A percentile compares a stretch with the other conserved stretches of the same genome.
Evolutionary conservation across 2,888 invertebrate genomes (phyloP).

Genomic region (Halocaridina rubra): DNA sequence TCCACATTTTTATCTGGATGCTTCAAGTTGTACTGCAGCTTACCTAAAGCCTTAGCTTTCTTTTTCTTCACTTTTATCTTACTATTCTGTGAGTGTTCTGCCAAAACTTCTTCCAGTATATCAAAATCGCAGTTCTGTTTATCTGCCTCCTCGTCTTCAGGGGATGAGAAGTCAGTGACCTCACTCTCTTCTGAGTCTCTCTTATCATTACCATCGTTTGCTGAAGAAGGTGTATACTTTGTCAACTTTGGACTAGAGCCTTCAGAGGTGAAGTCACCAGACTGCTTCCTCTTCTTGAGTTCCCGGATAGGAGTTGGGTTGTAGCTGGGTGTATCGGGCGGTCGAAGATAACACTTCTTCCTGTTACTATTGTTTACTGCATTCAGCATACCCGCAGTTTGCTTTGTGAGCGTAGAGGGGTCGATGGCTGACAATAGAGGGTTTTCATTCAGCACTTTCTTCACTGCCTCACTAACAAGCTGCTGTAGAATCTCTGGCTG

Average conservation of each 20-base stretch:
- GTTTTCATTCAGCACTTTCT: slow-evolving; percentile 54
- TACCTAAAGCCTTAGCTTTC: slow-evolving; percentile 25
- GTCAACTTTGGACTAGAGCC: not conserved
- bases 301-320: slow-evolving; percentile 62
- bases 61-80: slow-evolving; percentile 43
- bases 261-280: not conserved
- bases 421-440: slow-evolving; percentile 37
- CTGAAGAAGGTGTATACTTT: slow-evolving; percentile 26
- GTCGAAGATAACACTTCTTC: slow-evolving; percentile 35
- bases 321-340: slow-evolving; percentile 57
- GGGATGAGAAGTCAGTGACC: slow-evolving; percentile 57
- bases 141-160: slow-evolving; percentile 23
- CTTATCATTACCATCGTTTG: not conserved
- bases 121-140: slow-evolving; percentile 48
- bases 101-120: slow-evolving; percentile 50
- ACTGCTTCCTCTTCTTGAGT: slow-evolving; percentile 44
- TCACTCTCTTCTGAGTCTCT: slow-evolving; percentile 24
- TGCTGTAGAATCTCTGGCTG: slow-evolving; percentile 52
- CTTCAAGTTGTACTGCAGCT: slow-evolving; percentile 33
- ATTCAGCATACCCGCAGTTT: not conserved
- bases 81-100: slow-evolving; percentile 45
- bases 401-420: not conserved
- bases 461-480: slow-evolving; percentile 57
- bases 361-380: slow-evolving; percentile 1
- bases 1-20: slow-evolving; percentile 3